A percentile compares a stretch with the other conserved stretches of the same genome.
Conservation (phyloP, 2,113 vertebrate genomes). For the Beaufortia kweichowensis region DNA sequence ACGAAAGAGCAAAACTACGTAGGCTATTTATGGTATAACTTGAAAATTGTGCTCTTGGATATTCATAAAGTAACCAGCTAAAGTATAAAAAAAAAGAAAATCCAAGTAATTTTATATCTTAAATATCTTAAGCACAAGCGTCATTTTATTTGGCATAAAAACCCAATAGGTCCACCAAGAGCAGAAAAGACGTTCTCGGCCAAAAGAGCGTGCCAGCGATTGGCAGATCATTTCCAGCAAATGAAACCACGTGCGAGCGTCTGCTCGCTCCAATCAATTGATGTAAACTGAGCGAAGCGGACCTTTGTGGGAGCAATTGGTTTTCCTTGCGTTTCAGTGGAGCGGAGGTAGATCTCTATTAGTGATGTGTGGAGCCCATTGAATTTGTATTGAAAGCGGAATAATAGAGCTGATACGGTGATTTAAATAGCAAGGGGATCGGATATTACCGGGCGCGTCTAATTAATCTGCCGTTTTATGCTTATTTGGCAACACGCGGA, state of each 20-base stretch:
- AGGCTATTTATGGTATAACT: background rate
- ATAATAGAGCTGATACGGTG: slow-evolving; percentile 29
- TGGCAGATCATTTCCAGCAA: slow-evolving; percentile 58
- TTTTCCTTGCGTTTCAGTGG: slow-evolving; percentile 38
- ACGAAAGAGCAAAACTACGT: background rate
- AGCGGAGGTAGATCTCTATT: slow-evolving; percentile 42
- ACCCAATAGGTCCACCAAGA: background rate
- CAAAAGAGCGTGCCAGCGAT: slow-evolving; percentile 53
- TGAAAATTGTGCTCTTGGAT: background rate
- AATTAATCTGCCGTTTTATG: background rate
- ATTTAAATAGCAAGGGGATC: slow-evolving; percentile 21
- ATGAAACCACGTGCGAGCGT: slow-evolving; percentile 57
- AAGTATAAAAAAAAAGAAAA: background rate
- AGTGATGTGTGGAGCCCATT: slow-evolving; percentile 45
- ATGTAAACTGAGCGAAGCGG: slow-evolving; percentile 53
- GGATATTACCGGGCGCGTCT: slow-evolving; percentile 11
- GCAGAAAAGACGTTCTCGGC: slow-evolving; percentile 28
- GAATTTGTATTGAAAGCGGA: slow-evolving; percentile 45
- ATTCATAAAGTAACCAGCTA: background rate
- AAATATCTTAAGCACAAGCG: too few species aligned
- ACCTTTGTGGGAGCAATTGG: slow-evolving; percentile 51
- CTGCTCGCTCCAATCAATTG: slow-evolving; percentile 66
- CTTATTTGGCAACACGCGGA: slow-evolving; percentile 31
- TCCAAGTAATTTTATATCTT: too few species aligned
- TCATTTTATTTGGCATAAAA: background rate